A percentile compares a stretch with the other conserved stretches of the same genome.
phyloP scores from a whole-genome alignment of 2,888 invertebrate genomes.

The Nemotelus nigrinus region DNA sequence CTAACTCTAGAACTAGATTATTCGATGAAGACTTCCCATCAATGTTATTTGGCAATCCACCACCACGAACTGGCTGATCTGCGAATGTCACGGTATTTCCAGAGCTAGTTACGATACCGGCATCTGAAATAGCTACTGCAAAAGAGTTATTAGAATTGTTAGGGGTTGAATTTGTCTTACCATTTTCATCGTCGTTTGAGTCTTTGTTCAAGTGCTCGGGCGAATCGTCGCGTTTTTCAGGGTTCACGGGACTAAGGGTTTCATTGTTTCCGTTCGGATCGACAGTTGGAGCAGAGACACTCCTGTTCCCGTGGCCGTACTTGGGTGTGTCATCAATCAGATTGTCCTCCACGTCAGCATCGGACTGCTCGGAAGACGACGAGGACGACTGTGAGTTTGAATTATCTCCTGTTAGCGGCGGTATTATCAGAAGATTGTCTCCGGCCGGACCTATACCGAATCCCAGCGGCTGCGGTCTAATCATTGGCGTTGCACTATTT shows the following conservation, averaged over 20 bases:
- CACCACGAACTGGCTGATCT: constrained; percentile 38
- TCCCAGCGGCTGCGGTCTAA: constrained; percentile 37
- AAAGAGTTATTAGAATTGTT: constrained; percentile 13
- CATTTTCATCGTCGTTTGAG: constrained; percentile 68
- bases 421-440: constrained; percentile 36
- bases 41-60: constrained; percentile 44
- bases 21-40: constrained; percentile 45
- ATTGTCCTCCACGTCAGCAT: constrained; percentile 85
- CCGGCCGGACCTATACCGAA: constrained; percentile 50
- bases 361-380: constrained; percentile 76
- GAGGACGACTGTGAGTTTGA: constrained; percentile 55
- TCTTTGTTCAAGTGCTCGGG: constrained; percentile 70
- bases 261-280: constrained; percentile 62
- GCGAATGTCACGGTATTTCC: constrained; percentile 55
- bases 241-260: constrained; percentile 55
- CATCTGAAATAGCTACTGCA: constrained; percentile 56
- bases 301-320: constrained; percentile 48
- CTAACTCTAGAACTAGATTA: constrained; percentile 58
- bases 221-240: constrained; percentile 69
- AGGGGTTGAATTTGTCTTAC: constrained; percentile 52
- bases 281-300: constrained; percentile 48
- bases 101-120: constrained; percentile 64
- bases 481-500: background rate
- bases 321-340: constrained; percentile 68
- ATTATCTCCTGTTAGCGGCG: constrained; percentile 64